A percentile compares a stretch with the other conserved stretches of the same genome.
Conservation (phyloP, 1,140 invertebrate species). For the Pachypeltis micranthus region DNA sequence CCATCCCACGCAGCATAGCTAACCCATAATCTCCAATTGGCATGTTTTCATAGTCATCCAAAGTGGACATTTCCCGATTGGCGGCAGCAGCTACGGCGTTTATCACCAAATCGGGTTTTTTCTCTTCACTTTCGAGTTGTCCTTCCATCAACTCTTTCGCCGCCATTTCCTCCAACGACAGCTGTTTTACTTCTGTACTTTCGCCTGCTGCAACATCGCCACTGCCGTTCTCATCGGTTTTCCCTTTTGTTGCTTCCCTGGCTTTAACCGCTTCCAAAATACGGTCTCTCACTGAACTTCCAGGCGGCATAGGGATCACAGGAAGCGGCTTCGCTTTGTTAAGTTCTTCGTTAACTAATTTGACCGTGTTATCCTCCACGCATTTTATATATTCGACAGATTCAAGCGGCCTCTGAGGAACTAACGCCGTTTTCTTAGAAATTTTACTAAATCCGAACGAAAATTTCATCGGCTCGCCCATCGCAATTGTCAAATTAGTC, state of each 20-base stretch:
- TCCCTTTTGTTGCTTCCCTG: neutral
- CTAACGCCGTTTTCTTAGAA: constrained; percentile 35
- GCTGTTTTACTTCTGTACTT: constrained; percentile 24
- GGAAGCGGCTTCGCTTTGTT: constrained; percentile 15
- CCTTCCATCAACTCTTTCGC: constrained; percentile 44
- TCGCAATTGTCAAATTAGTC: too few species aligned
- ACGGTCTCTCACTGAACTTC: constrained; percentile 10
- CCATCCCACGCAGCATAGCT: constrained; percentile 90
- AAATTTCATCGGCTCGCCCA: constrained; percentile 51
- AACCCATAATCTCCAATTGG: constrained; percentile 79
- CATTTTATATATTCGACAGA: constrained; percentile 57
- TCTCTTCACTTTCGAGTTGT: constrained; percentile 30
- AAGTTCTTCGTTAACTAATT: constrained; percentile 32
- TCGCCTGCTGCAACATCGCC: too few species aligned
- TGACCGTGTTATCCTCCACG: constrained; percentile 58
- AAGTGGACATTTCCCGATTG: constrained; percentile 47
- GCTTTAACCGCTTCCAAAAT: constrained; percentile 12
- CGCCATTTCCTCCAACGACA: constrained; percentile 40
- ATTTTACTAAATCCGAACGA: constrained; percentile 41
- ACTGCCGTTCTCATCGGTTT: constrained; percentile 30
- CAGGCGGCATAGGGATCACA: constrained; percentile 24
- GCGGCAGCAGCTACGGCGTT: constrained; percentile 40
- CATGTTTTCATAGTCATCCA: constrained; percentile 82
- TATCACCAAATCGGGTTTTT: constrained; percentile 38
- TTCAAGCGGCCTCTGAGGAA: constrained; percentile 36